phyloP scores from a whole-genome alignment of 30 jellyfish, hydroid and myxozoan genomes.

The Chironex yamaguchii region DNA sequence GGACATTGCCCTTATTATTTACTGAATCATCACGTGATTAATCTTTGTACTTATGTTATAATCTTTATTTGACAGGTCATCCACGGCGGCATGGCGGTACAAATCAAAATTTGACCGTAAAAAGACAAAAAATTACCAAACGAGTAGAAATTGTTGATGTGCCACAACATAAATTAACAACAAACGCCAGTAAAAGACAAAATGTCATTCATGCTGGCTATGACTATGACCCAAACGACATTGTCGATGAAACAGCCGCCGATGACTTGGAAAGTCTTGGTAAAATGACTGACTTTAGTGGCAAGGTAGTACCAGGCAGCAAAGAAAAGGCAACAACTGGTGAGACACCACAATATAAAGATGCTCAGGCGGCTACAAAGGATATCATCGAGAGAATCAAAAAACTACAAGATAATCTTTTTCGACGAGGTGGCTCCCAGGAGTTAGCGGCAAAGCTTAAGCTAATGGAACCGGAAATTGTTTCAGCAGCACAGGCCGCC shows the following conservation, averaged over 20 bases:
- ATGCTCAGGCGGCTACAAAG: conserved; percentile 70
- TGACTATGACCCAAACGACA: conserved; percentile 64
- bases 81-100: not conserved
- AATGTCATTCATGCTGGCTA: conserved; percentile 89
- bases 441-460: conserved; percentile 76
- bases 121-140: conserved; percentile 15
- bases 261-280: conserved; percentile 95
- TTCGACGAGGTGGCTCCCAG: conserved; percentile 76
- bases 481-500: not conserved
- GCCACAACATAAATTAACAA: not conserved
- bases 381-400: conserved; percentile 90
- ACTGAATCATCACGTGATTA: too few species aligned
- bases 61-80: not conserved
- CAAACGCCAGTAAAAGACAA: conserved; percentile 74
- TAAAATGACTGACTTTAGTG: conserved; percentile 83
- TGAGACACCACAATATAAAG: conserved; percentile 52
- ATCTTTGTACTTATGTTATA: not conserved
- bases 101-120: not conserved
- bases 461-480: conserved; percentile 75
- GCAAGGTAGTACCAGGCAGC: conserved; percentile 56
- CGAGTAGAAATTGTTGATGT: conserved; percentile 66
- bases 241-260: conserved; percentile 55
- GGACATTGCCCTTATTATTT: too few species aligned
- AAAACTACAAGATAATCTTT: conserved; percentile 91
- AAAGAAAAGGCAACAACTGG: conserved; percentile 11